Base-by-base conservation (phyloP, 2,888 invertebrate genomes). In the Amphipyra berbera region DNA sequence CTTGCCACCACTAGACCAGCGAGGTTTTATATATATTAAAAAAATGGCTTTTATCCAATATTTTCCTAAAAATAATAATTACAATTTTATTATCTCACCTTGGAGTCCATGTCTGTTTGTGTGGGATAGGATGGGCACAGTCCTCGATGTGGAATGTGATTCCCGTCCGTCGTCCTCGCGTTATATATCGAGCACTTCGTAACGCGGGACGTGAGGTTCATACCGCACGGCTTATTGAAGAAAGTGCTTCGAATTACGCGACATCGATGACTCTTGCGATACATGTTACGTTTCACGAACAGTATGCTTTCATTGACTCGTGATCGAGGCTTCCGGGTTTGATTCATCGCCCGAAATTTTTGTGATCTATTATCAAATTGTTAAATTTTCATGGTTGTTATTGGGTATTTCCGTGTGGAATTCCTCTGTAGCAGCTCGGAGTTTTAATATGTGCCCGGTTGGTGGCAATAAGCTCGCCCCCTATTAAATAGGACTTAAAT, bases 71-170 rank as follows among this genome's bases (percentile, higher is more conserved):
- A 30, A 4, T 30, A 30, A 30, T 30, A 35, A n/a, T 53, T 52
- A 53, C 40, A 27, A 38, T 5, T 42, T 21, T 6, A 14, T 13
- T 54, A 37, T 69, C 90, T 89, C 73, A 95, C 95, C 94, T 94
- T 95, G 94, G 88, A 88, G 91, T 92, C 90, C 95, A 95, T 95
- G 90, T 91, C 88, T 91, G 86, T 87, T 67, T 69, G 88, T 84
- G 86, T 92, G 85, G 89, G 85, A 85, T 87, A 79, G 87, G 87
- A 82, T 88, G 88, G 68, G 82, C 90, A 90, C 89, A 86, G 89
- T 89, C 89, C 88, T 88, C 88, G 82, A 78, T 75, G 82, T 81
- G 90, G 90, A 93, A 90, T 94, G 94, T 91, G 87, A 65, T 79
- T 74, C 75, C 82, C 84, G 83, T 78, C 76, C 77, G 82, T 67